These are phyloP conservation scores for Perizoma affinitatum DNA, from an alignment of 2,888 invertebrate species.

Conservation along the genomic window DNA sequence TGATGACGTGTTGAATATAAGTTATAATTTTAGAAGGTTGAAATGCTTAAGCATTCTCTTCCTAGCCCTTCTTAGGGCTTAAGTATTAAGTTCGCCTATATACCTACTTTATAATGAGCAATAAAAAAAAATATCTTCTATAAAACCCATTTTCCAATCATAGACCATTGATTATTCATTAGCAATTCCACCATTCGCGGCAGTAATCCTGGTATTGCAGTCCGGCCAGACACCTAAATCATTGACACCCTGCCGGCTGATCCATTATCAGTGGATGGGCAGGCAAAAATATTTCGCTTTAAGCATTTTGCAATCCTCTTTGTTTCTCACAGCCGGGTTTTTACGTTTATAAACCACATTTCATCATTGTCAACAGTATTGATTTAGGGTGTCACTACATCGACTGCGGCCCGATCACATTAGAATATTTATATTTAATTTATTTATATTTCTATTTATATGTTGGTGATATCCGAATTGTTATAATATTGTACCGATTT, in stretches of 20 bases:
- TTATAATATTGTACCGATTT: no score
- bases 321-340: slow-evolving; percentile 26
- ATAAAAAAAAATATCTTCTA: not conserved
- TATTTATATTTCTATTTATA: no score
- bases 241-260: slow-evolving; percentile 46
- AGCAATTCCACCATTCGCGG: slow-evolving; percentile 33
- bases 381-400: slow-evolving; percentile 4
- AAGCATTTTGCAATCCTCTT: slow-evolving; percentile 47
- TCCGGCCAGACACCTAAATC: slow-evolving; percentile 38
- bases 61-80: no score
- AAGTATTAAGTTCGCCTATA: no score
- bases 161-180: slow-evolving; percentile 35
- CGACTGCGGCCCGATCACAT: no score
- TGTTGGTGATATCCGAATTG: no score
- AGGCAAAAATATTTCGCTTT: slow-evolving; percentile 58
- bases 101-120: no score
- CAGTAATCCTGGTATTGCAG: slow-evolving; percentile 35
- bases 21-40: no score
- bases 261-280: slow-evolving; percentile 61
- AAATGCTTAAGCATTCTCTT: no score
- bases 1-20: no score
- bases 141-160: slow-evolving; percentile 8
- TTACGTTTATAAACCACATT: slow-evolving; percentile 41
- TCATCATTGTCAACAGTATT: slow-evolving; percentile 55
- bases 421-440: no score